Evolutionary conservation across 2,888 invertebrate genomes (phyloP).

Genomic region (Parnassius glacialis): DNA sequence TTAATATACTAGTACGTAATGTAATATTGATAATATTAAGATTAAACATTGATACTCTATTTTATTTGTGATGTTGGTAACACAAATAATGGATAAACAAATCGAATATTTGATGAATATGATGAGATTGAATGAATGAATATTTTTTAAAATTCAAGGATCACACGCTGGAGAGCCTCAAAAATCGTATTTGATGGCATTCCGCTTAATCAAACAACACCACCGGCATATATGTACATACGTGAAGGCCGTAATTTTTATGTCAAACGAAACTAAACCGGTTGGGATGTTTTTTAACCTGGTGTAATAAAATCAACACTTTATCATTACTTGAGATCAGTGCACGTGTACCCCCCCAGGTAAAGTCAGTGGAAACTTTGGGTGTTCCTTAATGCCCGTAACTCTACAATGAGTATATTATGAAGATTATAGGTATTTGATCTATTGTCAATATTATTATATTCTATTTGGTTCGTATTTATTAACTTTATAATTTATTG

Average conservation of each 20-base stretch:
- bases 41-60: too few relatives aligned
- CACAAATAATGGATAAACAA: too few relatives aligned
- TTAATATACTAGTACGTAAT: too few relatives aligned
- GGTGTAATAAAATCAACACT: slow-evolving; percentile 76
- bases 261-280: slow-evolving; percentile 73
- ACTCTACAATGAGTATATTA: background rate
- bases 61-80: too few relatives aligned
- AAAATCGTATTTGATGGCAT: slow-evolving; percentile 42
- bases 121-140: too few relatives aligned
- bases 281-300: slow-evolving; percentile 67
- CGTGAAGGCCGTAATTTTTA: slow-evolving; percentile 66
- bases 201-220: slow-evolving; percentile 46
- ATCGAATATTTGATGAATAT: too few relatives aligned
- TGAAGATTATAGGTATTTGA: background rate
- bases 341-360: slow-evolving; percentile 46
- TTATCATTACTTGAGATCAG: slow-evolving; percentile 62
- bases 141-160: background rate
- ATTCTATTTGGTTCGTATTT: background rate
- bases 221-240: slow-evolving; percentile 31
- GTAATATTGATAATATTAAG: too few relatives aligned
- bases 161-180: slow-evolving; percentile 8
- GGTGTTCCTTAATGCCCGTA: slow-evolving; percentile 19
- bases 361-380: slow-evolving; percentile 39
- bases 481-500: too few relatives aligned
- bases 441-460: background rate